A percentile compares a stretch with the other conserved stretches of the same genome.
Evolutionary conservation across 2,888 invertebrate species (phyloP).

Genomic region (Pseudococcus longispinus): DNA sequence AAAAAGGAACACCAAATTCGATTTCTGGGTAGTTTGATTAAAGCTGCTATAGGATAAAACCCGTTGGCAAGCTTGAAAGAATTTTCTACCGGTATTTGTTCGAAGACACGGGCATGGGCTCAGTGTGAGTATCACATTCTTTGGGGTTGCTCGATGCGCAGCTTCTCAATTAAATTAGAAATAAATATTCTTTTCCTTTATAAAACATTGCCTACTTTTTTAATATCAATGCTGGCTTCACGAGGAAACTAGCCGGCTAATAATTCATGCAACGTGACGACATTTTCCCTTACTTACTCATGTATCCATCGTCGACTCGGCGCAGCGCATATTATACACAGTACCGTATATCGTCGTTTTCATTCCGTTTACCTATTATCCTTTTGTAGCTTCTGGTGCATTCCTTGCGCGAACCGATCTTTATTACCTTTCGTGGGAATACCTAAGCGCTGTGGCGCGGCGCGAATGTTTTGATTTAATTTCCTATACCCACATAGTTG

Average conservation of each 20-base stretch:
- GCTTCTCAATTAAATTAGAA: not conserved
- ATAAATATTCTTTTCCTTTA: not conserved
- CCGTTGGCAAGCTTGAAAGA: too few species aligned
- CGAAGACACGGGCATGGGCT: too few species aligned
- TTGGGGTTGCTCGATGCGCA: not conserved
- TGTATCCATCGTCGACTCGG: not conserved
- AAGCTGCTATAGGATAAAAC: too few species aligned
- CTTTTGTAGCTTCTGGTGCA: constrained; percentile 29
- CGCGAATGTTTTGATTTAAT: constrained; percentile 42
- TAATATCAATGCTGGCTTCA: not conserved
- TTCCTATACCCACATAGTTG: not conserved
- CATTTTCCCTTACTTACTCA: constrained; percentile 48
- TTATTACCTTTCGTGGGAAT: constrained; percentile 54
- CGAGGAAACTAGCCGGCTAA: not conserved
- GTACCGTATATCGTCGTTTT: constrained; percentile 4
- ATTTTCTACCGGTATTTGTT: too few species aligned
- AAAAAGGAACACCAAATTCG: too few species aligned
- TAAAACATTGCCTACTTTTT: constrained; percentile 9
- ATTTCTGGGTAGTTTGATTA: too few species aligned
- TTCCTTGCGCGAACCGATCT: constrained; percentile 49
- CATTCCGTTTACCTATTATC: not conserved
- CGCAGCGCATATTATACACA: not conserved
- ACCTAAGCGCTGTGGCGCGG: not conserved
- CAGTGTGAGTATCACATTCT: not conserved
- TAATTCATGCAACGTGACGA: constrained; percentile 56